Base-by-base conservation (phyloP, 2,888 invertebrate genomes). In the Criorhina ranunculi region DNA sequence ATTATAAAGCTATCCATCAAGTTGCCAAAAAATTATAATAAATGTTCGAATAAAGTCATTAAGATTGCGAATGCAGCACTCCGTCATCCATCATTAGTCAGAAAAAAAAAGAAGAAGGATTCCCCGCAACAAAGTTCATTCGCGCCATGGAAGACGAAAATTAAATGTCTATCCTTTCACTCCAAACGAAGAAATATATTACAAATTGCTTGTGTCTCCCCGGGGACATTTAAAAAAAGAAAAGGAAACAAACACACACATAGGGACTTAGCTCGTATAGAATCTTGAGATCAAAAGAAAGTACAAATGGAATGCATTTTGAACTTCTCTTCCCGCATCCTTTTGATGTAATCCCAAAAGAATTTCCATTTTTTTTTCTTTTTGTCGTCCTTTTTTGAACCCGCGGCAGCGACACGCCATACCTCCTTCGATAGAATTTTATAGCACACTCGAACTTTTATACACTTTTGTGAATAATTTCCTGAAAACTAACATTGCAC, bases 321-420 rank as follows among this genome's bases (percentile, higher is more conserved):
- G 55, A 73, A 62, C 55, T 78, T 64, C 9, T 57, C 9, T 57
- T 37, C 44, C 51, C 69, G 60, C 44, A 76, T 80, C 80, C 80
- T 85, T n/a, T 85, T 85, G 85, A 85, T 85, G 85, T 85, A 76
- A 55, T 85, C 85, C 80, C 85, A 17, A 24, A 62, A 80, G 85
- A 70, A 69, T 85, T 69, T 62, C 67, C 57, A 37, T 17, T 62
- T 15, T 40, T 78, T 78, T 57, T 60, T 49, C 29, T 37, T 2
- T 11, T 40, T 5, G 49, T 11, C 29, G 46, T n/a, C n/a, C n/a
- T n/a, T n/a, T n/a, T 24, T 24, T 24, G 24, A 24, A 24, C 4
- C 4, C 24, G 24, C 2, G n/a, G 35, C 6, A 35, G 67, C 15
- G 67, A 42, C 42, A 12, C 33, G 51, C n/a, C 12, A n/a, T 51